Evolutionary conservation across 2,113 vertebrate species (phyloP).

Genomic region (Onychorhynchus coronatus): DNA sequence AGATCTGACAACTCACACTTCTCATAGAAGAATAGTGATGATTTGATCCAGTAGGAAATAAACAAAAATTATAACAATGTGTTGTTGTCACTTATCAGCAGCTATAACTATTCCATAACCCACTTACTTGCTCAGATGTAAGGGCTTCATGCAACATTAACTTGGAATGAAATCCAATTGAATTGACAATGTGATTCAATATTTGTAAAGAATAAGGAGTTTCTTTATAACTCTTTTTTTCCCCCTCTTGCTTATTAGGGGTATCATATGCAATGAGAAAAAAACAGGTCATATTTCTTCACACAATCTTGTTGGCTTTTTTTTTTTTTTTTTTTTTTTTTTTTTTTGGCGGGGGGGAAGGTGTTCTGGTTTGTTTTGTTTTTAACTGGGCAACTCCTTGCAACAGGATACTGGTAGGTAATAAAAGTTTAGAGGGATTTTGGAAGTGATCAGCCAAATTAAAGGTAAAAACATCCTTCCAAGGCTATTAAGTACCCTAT

Average conservation of each 20-base stretch:
- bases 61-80: background rate
- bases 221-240: background rate
- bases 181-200: background rate
- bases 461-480: background rate
- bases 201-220: background rate
- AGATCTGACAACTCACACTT: background rate
- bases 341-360: too few species aligned
- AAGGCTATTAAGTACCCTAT: background rate
- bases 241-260: background rate
- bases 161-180: background rate
- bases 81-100: background rate
- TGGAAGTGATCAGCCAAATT: background rate
- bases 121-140: background rate
- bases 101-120: background rate
- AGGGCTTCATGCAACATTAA: background rate
- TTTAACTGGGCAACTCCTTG: background rate
- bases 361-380: too few species aligned
- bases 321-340: too few species aligned
- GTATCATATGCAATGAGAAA: background rate
- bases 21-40: background rate
- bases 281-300: background rate
- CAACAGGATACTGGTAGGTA: background rate
- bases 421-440: background rate
- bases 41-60: background rate
- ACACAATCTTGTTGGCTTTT: background rate